These are phyloP conservation scores for Drusus annulatus DNA, from an alignment of 1,140 invertebrate species.

Conservation along the genomic window DNA sequence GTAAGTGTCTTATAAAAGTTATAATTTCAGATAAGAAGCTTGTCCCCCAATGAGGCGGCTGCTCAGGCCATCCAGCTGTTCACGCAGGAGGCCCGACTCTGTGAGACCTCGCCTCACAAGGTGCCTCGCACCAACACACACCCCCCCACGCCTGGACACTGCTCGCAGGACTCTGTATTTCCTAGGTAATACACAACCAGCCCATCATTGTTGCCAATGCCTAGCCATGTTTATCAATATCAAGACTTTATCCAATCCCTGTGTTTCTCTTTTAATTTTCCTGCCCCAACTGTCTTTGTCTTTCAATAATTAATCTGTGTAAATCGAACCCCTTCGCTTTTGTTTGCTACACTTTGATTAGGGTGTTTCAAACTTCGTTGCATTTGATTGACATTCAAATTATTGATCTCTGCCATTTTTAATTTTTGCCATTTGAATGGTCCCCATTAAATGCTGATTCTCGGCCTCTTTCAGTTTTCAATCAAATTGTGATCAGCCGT, in stretches of 20 bases:
- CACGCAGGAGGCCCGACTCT: conserved; percentile 86
- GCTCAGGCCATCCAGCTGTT: conserved; percentile 89
- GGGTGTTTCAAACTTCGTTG: too few species aligned
- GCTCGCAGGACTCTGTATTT: conserved; percentile 29
- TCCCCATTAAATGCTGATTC: too few species aligned
- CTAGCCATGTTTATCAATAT: not conserved
- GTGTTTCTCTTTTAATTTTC: too few species aligned
- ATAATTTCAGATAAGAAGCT: conserved; percentile 75
- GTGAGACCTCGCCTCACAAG: conserved; percentile 83
- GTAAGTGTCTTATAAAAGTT: not conserved
- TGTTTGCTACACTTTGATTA: too few species aligned
- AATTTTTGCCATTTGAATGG: too few species aligned
- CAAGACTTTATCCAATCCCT: not conserved
- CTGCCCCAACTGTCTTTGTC: too few species aligned
- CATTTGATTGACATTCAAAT: too few species aligned
- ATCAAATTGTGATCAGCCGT: too few species aligned
- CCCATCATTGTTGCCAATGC: not conserved
- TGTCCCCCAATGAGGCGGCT: conserved; percentile 90
- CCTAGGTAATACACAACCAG: conserved; percentile 3
- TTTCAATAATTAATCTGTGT: too few species aligned
- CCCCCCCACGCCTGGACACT: not conserved
- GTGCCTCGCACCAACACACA: conserved; percentile 74
- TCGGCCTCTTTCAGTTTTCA: too few species aligned
- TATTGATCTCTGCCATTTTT: too few species aligned
- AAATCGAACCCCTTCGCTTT: too few species aligned